Evolutionary conservation across 2,888 invertebrate genomes (phyloP).

Genomic region (Caenorhabditis sp.): DNA sequence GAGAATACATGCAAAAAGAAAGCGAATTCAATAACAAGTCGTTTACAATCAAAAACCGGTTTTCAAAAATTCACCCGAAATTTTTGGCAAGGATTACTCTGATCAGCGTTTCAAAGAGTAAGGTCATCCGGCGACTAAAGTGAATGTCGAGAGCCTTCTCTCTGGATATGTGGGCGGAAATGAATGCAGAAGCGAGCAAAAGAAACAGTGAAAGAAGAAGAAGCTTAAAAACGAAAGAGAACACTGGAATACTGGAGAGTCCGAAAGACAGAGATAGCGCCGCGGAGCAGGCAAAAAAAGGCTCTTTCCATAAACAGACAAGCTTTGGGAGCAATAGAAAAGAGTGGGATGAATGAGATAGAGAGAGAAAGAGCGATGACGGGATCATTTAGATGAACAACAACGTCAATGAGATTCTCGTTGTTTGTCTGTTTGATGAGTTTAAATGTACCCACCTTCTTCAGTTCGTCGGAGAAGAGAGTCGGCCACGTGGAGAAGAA

Average conservation of each 20-base stretch:
- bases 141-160: slow-evolving; percentile 31
- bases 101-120: not conserved
- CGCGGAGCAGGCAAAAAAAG: slow-evolving; percentile 17
- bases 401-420: slow-evolving; percentile 10
- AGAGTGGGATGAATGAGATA: not conserved
- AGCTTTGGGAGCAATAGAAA: slow-evolving; percentile 13
- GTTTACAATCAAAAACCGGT: slow-evolving; percentile 17
- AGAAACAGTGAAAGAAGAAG: slow-evolving; percentile 22
- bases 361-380: slow-evolving; percentile 9
- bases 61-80: slow-evolving; percentile 19
- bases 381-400: slow-evolving; percentile 33
- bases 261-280: slow-evolving; percentile 22
- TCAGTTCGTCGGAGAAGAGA: slow-evolving; percentile 19
- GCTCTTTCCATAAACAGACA: slow-evolving; percentile 40
- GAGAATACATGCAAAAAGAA: slow-evolving; percentile 13
- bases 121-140: slow-evolving; percentile 3
- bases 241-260: slow-evolving; percentile 4
- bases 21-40: slow-evolving; percentile 39
- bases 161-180: slow-evolving; percentile 35
- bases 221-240: slow-evolving; percentile 12
- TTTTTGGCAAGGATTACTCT: slow-evolving; percentile 10
- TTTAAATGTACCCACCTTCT: slow-evolving; percentile 22
- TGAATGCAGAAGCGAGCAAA: slow-evolving; percentile 21
- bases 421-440: slow-evolving; percentile 17
- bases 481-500: not conserved